Conservation (phyloP, 53 echinoderm and acorn worm genomes). For the Stichopus horrens region DNA sequence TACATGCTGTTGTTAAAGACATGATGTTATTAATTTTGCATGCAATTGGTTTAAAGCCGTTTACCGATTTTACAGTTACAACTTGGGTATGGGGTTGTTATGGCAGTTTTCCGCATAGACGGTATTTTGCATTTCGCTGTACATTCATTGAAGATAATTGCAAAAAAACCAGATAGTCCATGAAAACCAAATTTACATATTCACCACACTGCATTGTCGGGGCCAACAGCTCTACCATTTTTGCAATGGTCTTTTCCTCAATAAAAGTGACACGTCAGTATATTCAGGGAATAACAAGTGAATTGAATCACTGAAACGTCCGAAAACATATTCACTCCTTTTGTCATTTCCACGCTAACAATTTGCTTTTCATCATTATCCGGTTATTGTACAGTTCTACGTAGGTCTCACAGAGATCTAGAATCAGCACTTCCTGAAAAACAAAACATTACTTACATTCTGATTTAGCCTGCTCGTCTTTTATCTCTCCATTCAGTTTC, state of each 20-base stretch:
- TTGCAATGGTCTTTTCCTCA: conserved; percentile 1
- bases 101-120: conserved; percentile 9
- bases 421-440: conserved; percentile 14
- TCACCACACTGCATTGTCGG: conserved; percentile 21
- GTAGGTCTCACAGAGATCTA: conserved; percentile 25
- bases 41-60: conserved; percentile 10
- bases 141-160: conserved; percentile 32
- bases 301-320: conserved; percentile 31
- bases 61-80: conserved; percentile 2
- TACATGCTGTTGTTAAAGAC: not conserved
- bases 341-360: conserved; percentile 15
- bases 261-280: not conserved
- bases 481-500: conserved; percentile 35
- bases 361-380: conserved; percentile 24
- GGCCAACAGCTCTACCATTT: conserved; percentile 32
- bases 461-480: conserved; percentile 7
- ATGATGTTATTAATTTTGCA: conserved; percentile 16
- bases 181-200: conserved; percentile 1
- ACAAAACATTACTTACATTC: not conserved
- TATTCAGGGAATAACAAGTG: conserved; percentile 21
- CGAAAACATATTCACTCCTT: not conserved
- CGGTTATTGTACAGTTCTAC: conserved; percentile 16
- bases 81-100: conserved; percentile 5
- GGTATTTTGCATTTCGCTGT: conserved; percentile 20
- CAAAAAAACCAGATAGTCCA: conserved; percentile 19